Percentiles rank a stretch among this genome's conserved stretches.
Evolutionary conservation across 53 echinoderm and acorn worm species (phyloP).

Genomic region (Stichopus horrens): DNA sequence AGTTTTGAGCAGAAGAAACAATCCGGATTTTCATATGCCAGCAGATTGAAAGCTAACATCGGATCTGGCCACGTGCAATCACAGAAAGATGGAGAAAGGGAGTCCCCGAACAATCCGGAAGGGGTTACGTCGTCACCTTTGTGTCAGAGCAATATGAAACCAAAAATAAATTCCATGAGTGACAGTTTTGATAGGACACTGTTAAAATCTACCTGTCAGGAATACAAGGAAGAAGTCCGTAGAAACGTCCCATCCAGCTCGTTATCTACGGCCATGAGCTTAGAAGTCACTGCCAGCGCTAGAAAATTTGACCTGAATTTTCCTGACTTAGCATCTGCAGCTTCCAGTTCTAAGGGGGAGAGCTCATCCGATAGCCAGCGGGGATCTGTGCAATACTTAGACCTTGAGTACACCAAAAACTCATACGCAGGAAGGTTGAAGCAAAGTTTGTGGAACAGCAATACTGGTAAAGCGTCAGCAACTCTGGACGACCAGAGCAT

Average conservation of each 20-base stretch:
- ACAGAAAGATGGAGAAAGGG: conserved; percentile 1
- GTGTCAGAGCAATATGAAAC: conserved; percentile 29
- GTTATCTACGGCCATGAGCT: conserved; percentile 21
- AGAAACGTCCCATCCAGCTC: neutral
- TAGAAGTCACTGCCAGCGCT: conserved; percentile 15
- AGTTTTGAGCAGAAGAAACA: conserved; percentile 32
- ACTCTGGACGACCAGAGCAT: neutral
- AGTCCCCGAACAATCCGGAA: neutral
- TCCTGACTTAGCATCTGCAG: conserved; percentile 4
- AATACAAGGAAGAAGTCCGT: neutral
- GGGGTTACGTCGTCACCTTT: neutral
- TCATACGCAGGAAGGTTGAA: conserved; percentile 39
- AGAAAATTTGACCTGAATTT: conserved; percentile 37
- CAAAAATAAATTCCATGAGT: conserved; percentile 31
- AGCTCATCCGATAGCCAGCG: neutral
- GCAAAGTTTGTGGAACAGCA: conserved; percentile 20
- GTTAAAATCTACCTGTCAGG: neutral
- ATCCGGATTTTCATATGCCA: conserved; percentile 7
- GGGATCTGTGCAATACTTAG: conserved; percentile 42
- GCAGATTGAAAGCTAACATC: conserved; percentile 40
- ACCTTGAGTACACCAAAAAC: conserved; percentile 27
- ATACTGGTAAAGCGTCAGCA: neutral
- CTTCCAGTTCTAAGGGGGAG: neutral
- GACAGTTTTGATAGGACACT: neutral
- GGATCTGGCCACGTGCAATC: conserved; percentile 11